These are phyloP conservation scores for Daboia siamensis DNA, from an alignment of 2,113 vertebrate species.

Conservation along the genomic window DNA sequence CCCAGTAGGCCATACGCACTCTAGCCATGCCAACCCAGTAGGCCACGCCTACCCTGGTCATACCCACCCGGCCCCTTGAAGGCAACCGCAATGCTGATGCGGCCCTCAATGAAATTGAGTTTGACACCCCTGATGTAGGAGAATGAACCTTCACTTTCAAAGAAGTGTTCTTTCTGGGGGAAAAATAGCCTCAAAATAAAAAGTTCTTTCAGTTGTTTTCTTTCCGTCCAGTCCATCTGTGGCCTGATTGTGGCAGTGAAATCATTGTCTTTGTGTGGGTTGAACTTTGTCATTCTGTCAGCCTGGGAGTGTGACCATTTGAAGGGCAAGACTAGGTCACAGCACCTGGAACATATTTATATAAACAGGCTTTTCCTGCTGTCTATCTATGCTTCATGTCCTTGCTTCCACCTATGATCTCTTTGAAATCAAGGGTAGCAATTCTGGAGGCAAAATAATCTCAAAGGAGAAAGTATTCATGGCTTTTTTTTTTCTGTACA, in stretches of 20 bases:
- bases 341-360: conserved; percentile 45
- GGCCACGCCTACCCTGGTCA: too few relatives aligned
- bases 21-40: too few relatives aligned
- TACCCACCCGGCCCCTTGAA: too few relatives aligned
- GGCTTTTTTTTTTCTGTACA: background rate
- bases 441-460: background rate
- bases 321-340: conserved; percentile 44
- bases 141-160: too few relatives aligned
- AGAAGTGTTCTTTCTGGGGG: background rate
- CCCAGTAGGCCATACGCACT: too few relatives aligned
- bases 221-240: conserved; percentile 19
- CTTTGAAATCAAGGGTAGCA: background rate
- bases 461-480: background rate
- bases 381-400: conserved; percentile 11
- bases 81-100: too few relatives aligned
- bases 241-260: conserved; percentile 12
- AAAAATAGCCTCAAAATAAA: conserved; percentile 6
- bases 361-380: conserved; percentile 53
- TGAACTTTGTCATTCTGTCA: conserved; percentile 45
- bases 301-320: conserved; percentile 32
- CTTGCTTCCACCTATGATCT: conserved; percentile 19
- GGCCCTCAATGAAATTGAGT: too few relatives aligned
- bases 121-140: too few relatives aligned
- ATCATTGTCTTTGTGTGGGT: conserved; percentile 41
- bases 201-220: background rate